phyloP scores from a whole-genome alignment of 2,797 vertebrate species.

The Chiloscyllium punctatum region DNA sequence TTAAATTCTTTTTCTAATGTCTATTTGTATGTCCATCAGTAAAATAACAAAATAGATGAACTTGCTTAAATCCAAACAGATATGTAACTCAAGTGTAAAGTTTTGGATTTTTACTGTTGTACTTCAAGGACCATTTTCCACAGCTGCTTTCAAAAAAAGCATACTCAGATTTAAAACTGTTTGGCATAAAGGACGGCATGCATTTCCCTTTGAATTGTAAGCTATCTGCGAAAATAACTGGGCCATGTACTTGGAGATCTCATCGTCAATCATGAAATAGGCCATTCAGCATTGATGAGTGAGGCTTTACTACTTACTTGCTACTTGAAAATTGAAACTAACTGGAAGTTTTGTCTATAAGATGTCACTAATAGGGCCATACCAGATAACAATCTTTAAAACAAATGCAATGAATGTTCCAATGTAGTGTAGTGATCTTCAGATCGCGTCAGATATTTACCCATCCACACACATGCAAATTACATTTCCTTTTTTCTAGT shows the following conservation, averaged over 20 bases:
- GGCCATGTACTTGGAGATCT: neutral
- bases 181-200: neutral
- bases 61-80: neutral
- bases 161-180: neutral
- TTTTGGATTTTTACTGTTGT: neutral
- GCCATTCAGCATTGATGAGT: neutral
- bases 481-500: slow-evolving; percentile 8
- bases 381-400: neutral
- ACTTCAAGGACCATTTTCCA: neutral
- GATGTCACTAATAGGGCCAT: neutral
- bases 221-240: neutral
- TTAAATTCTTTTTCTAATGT: neutral
- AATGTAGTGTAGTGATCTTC: neutral
- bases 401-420: neutral
- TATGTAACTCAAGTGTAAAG: neutral
- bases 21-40: neutral
- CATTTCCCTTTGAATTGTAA: neutral
- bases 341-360: neutral
- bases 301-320: neutral
- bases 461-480: neutral
- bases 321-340: neutral
- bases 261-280: neutral
- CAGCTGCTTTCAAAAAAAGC: neutral
- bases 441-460: neutral
- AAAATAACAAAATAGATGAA: neutral